Evolutionary conservation across 2,797 vertebrate genomes (phyloP), one percentile per base, ranked within the genome.

Genomic region (Rhodeus uyekii): DNA sequence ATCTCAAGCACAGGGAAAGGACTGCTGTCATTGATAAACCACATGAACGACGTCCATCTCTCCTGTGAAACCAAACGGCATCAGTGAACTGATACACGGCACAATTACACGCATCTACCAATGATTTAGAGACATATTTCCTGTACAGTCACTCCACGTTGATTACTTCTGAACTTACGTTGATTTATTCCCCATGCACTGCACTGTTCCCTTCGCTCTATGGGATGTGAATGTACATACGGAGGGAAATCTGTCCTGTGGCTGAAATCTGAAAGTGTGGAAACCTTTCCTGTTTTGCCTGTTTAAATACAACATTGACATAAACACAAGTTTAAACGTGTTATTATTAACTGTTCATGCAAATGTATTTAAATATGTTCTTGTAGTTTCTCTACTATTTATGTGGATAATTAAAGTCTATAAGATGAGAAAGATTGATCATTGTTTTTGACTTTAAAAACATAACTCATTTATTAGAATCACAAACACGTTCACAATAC

Each of bases 311-410:
- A 81, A 81, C 80, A 83, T 36, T 88, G 80, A 87, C 82, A 63
- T 79, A 83, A 85, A 85, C 44, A 74, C 74, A 24, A 38, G 85
- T 87, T 81, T 48, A 87, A 86, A 82, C 85, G 80, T 87, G 89
- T 90, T 89, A 92, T 92, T 90, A 91, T 91, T 91, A 92, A 93
- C 94, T 95, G 95, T 96, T 95, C 94, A 95, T 94, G 95, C 93
- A 96, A 96, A 97, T 95, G 96, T 96, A 97, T 98, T 98, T 97
- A 97, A 96, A 96, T 94, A 96, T 96, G 96, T 97, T 94, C 93
- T 93, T 96, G 97, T 97, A 97, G 95, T 98, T 98, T 98, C 96
- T 97, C 96, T 96, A 97, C 96, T 95, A 96, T 96, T 97, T 96
- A 96, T 96, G 97, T 98, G 96, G 93, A 96, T 96, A 97, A 96